Base-by-base conservation (phyloP, 2,888 invertebrate genomes). In the Capitulum mitella region DNA sequence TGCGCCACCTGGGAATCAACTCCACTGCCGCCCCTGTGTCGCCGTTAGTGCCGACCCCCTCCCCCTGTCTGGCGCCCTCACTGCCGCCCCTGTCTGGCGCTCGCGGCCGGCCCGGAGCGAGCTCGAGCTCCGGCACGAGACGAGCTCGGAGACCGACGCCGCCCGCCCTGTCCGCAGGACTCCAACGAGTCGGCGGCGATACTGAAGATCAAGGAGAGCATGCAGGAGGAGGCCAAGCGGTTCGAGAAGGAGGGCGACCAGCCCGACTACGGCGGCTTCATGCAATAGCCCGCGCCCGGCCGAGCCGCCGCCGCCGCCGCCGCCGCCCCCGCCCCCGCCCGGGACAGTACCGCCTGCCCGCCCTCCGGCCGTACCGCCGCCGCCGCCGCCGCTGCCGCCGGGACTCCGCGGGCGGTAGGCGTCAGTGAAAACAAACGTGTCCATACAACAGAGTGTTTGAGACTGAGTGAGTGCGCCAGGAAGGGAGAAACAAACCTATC, bases 151-250 rank as follows among this genome's bases (percentile, higher is more conserved):
- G 43, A 76, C 51, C 32, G 40, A 48, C 43, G n/a, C 8, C 26
- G 29, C 26, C 32, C 51, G 61, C 78, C 76, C 77, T 58, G 51
- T 22, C 82, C 82, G 87, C 90, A 90, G 89, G 92, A 95, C 90
- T 95, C 97, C 90, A 97, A 93, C 86, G 98, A 98, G 90, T 97
- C 97, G 86, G 98, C 97, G 87, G 98, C 98, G 90, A 99, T 99
- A 89, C 91, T 98, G 89, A 98, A 98, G 91, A 98, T 99, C 88
- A 98, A 98, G 90, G 98, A 98, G 89, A 97, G 96, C 90, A 98
- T 99, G 97, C 97, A 98, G 89, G 98, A 98, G 88, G 98, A 98
- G 89, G 98, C 98, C 87, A 98, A 97, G 90, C 93, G 97, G 89
- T 96, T 96, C 89, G 96, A 97, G 88, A 96, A 96, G 90, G 96